Conservation (phyloP, 2,113 vertebrate genomes). For the Bostrychus sinensis region DNA sequence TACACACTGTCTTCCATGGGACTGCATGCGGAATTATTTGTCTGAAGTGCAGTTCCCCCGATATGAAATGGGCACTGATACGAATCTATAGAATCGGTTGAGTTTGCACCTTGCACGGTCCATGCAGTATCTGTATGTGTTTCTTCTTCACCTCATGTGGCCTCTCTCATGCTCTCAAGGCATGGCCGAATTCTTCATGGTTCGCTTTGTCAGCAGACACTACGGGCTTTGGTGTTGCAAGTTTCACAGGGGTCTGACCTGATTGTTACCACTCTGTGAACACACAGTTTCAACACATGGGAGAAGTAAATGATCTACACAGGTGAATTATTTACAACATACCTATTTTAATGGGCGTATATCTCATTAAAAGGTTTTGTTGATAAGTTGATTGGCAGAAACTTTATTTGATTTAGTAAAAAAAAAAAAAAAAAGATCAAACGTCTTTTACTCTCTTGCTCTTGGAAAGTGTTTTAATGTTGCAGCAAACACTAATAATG, state of each 20-base stretch:
- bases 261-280: constrained; percentile 26
- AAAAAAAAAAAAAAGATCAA: no score
- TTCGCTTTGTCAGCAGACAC: constrained; percentile 26
- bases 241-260: constrained; percentile 35
- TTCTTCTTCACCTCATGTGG: constrained; percentile 59
- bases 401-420: background rate
- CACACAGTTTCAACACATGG: constrained; percentile 22
- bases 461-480: no score
- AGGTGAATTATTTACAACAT: background rate
- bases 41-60: constrained; percentile 46
- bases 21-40: constrained; percentile 38
- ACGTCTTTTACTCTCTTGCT: no score
- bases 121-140: constrained; percentile 14
- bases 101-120: constrained; percentile 68
- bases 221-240: constrained; percentile 11
- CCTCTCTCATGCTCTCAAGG: constrained; percentile 18
- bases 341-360: background rate
- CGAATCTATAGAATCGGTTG: constrained; percentile 17
- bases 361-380: no score
- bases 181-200: constrained; percentile 18
- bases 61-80: constrained; percentile 39
- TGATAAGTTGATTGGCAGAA: no score
- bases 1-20: constrained; percentile 6
- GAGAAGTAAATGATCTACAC: constrained; percentile 16
- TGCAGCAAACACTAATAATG: no score